Percentiles rank a stretch among this genome's conserved stretches.
Evolutionary conservation across 2,113 vertebrate species (phyloP).

Genomic region (Nothocercus nigrocapillus): DNA sequence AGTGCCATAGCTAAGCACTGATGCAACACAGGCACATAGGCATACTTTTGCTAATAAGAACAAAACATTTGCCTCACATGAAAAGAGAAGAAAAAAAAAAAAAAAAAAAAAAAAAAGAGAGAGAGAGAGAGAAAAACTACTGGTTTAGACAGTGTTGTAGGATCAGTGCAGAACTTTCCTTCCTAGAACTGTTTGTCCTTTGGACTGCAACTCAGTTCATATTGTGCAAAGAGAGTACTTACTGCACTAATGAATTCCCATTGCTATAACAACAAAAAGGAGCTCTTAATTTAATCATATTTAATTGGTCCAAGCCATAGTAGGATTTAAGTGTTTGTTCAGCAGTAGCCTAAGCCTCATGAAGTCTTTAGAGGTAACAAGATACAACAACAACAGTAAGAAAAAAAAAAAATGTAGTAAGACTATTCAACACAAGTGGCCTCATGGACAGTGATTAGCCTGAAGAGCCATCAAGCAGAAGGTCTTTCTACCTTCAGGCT

Average conservation of each 20-base stretch:
- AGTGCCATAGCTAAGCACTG: not conserved
- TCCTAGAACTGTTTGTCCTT: not conserved
- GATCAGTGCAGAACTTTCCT: not conserved
- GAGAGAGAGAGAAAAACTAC: not conserved
- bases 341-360: not conserved
- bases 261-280: not conserved
- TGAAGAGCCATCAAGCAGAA: not conserved
- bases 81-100: not conserved
- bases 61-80: not conserved
- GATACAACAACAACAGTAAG: not conserved
- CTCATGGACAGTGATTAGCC: not conserved
- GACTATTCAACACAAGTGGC: not conserved
- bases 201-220: not conserved
- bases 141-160: not conserved
- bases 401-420: conserved; percentile 26
- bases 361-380: not conserved
- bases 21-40: too few relatives aligned
- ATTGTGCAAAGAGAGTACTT: not conserved
- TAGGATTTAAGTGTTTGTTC: not conserved
- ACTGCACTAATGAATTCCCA: not conserved
- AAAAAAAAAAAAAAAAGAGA: too few relatives aligned
- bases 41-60: not conserved
- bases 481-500: not conserved
- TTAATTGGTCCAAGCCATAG: not conserved
- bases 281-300: not conserved